Base-by-base conservation (phyloP, 1,140 invertebrate species). In the Drosophila ogumai region DNA sequence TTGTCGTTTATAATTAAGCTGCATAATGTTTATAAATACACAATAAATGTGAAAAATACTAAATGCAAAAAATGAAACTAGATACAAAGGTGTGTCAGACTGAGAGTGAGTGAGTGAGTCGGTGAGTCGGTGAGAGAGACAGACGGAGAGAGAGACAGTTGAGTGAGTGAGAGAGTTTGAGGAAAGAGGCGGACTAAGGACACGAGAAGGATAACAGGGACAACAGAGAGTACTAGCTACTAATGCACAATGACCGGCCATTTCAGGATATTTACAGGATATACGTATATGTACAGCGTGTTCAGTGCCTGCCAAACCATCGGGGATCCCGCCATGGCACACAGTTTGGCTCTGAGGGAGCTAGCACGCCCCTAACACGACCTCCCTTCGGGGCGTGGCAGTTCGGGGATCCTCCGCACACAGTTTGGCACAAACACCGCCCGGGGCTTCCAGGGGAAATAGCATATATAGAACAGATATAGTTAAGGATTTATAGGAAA, bases 31-130 rank as follows among this genome's bases (percentile, higher is more conserved):
- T 82, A 91, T 91, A 91, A 91, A 91, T 91, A 84, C 76, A 91
- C 82, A 91, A 91, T 84, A 77, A 79, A 75, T 87, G 86, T 82
- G 87, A 91, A 61, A 74, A 91, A 91, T 91, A 91, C 87, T 91
- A 91, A 90, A 91, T 90, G 82, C 87, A 90, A 86, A 73, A 87
- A 86, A 91, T 91, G 87, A 91, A 91, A 91, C 87, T 87, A 91
- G 87, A 91, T 91, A 87, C 82, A 91, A 90, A 80, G 85, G 76
- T 80, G 79, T 80, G 79, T 91, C 81, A 90, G 87, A 90, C 86
- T 91, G 87, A 90, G 79, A 75, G 74, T 73, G 52, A 79, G 75
- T 80, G 47, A 85, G 59, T 81, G 28, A 61, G 36, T 36, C 13
- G 77, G 78, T 58, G 47, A 85, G 59, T 81, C 22, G 52, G 36